Percentiles rank a stretch among this genome's conserved stretches.
phyloP scores from a whole-genome alignment of 1,140 invertebrate species.

The Anoplolepis gracilipes region DNA sequence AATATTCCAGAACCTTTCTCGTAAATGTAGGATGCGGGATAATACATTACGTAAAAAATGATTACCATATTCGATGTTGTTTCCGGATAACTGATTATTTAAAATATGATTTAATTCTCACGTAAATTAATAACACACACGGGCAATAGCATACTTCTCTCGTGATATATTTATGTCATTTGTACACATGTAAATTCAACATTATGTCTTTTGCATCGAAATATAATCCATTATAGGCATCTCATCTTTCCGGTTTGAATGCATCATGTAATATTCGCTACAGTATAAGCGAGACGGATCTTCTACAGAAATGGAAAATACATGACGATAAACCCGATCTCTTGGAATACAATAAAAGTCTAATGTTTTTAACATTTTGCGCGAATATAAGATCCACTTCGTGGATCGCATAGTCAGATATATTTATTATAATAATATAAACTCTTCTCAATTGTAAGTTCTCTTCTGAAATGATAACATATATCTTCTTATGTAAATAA shows the following conservation, averaged over 20 bases:
- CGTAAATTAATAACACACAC: background rate
- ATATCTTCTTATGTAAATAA: constrained; percentile 5
- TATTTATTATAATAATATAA: constrained; percentile 18
- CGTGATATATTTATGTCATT: background rate
- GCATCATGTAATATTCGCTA: background rate
- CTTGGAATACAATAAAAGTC: background rate
- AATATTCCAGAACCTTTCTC: background rate
- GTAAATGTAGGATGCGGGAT: background rate
- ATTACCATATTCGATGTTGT: constrained; percentile 43
- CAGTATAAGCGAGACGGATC: background rate
- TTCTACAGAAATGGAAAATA: constrained; percentile 19
- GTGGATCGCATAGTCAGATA: background rate
- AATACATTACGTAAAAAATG: constrained; percentile 36
- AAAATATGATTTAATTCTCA: background rate
- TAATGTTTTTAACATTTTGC: background rate
- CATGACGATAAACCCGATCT: background rate
- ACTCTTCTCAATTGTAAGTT: background rate
- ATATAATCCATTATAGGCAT: background rate
- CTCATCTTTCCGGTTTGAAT: constrained; percentile 4
- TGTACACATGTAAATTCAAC: constrained; percentile 17
- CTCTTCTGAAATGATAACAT: background rate
- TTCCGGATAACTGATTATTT: constrained; percentile 5
- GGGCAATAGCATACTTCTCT: background rate
- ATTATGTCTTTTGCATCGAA: background rate
- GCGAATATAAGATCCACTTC: background rate